Evolutionary conservation across 2,888 invertebrate species (phyloP).

Genomic region (Lasioglossum morio): DNA sequence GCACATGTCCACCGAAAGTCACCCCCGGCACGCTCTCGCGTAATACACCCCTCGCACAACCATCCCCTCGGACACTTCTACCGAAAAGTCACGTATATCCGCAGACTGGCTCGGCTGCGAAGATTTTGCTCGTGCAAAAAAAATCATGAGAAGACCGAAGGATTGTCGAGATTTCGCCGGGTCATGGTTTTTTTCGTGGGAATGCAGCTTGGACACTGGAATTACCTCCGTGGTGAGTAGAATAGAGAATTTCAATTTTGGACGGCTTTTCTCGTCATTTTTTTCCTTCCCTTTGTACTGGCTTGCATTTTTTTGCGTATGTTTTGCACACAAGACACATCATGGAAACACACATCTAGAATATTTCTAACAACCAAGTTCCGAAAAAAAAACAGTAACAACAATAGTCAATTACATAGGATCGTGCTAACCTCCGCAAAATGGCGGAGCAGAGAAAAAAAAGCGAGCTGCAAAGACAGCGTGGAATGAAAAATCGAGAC

Average conservation of each 20-base stretch:
- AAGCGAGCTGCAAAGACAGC: not conserved
- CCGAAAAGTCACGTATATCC: slow-evolving; percentile 62
- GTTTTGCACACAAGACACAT: not conserved
- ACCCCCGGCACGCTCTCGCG: slow-evolving; percentile 71
- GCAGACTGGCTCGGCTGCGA: slow-evolving; percentile 10
- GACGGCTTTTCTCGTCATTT: not conserved
- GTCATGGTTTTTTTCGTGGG: slow-evolving; percentile 23
- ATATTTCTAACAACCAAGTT: not conserved
- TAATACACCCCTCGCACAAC: slow-evolving; percentile 33
- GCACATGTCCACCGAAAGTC: slow-evolving; percentile 83
- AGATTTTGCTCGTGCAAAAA: slow-evolving; percentile 22
- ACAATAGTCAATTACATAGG: slow-evolving; percentile 8
- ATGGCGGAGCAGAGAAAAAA: not conserved
- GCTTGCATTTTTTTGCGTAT: not conserved
- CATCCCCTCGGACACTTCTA: slow-evolving; percentile 30
- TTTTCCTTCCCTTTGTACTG: no score
- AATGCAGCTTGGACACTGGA: not conserved
- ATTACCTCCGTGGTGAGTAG: not conserved
- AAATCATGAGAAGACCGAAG: not conserved
- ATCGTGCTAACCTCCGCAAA: not conserved
- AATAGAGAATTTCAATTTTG: not conserved
- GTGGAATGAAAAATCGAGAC: slow-evolving; percentile 5
- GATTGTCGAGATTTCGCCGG: not conserved
- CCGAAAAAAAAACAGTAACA: not conserved
- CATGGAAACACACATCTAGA: not conserved